Conservation (phyloP, 37 sponge, comb jelly and placozoan species). For the Dysidea cf. avara region DNA sequence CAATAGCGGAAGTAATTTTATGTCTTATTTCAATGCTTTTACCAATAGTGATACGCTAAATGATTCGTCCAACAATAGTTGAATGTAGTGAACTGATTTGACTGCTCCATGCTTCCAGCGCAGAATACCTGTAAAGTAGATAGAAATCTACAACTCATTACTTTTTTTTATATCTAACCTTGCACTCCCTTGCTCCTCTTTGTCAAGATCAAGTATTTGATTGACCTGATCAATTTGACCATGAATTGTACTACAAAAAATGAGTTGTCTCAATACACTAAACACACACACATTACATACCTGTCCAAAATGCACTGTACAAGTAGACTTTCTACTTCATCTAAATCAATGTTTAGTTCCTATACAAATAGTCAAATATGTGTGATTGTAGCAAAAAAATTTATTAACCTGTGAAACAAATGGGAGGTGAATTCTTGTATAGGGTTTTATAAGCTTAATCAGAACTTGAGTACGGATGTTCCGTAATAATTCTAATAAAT, state of each 20-base stretch:
- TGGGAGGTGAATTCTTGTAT: conserved; percentile 84
- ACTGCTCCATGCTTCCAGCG: conserved; percentile 64
- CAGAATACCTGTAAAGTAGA: conserved; percentile 50
- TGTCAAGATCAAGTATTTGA: conserved; percentile 79
- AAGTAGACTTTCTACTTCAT: conserved; percentile 87
- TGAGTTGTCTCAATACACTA: background rate
- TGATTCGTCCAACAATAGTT: conserved; percentile 31
- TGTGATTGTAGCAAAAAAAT: background rate
- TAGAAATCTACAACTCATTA: too few relatives aligned
- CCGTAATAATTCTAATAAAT: conserved; percentile 49
- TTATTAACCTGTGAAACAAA: conserved; percentile 70
- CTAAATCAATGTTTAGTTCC: conserved; percentile 78
- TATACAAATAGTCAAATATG: conserved; percentile 1
- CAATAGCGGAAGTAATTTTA: background rate
- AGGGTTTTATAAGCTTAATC: conserved; percentile 87
- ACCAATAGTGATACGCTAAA: background rate
- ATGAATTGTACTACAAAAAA: conserved; percentile 45
- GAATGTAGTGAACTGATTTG: conserved; percentile 59
- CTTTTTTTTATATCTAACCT: conserved; percentile 39
- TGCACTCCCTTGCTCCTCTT: conserved; percentile 57
- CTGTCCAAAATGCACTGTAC: conserved; percentile 88
- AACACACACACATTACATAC: conserved; percentile 25
- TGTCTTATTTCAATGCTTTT: background rate
- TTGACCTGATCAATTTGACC: conserved; percentile 88
- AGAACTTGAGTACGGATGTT: conserved; percentile 91